These are phyloP conservation scores for Linnaemya vulpina DNA, from an alignment of 2,888 invertebrate species.

Conservation along the genomic window DNA sequence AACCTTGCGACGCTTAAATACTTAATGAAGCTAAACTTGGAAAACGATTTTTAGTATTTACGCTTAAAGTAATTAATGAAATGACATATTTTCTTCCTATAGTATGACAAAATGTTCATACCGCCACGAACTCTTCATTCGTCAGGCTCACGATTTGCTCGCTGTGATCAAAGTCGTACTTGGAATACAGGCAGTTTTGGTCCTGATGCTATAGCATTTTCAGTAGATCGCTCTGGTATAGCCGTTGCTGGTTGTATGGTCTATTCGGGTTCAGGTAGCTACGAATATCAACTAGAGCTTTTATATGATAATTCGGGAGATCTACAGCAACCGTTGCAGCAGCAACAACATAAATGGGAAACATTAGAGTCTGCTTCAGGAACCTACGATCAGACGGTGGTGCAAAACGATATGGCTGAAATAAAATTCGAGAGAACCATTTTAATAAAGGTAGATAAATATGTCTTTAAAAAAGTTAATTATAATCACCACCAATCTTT, in stretches of 20 bases:
- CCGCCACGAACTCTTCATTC: constrained; percentile 90
- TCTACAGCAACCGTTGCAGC: constrained; percentile 83
- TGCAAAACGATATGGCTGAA: constrained; percentile 93
- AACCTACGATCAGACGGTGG: constrained; percentile 92
- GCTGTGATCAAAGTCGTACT: constrained; percentile 93
- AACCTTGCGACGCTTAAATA: no score
- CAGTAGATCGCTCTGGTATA: constrained; percentile 94
- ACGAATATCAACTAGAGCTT: constrained; percentile 95
- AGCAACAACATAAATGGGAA: constrained; percentile 90
- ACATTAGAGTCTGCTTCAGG: constrained; percentile 93
- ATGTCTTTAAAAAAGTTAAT: not conserved
- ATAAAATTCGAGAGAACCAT: constrained; percentile 95
- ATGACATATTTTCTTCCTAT: constrained; percentile 34
- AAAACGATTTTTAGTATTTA: not conserved
- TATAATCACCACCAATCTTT: not conserved
- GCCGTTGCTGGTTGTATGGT: constrained; percentile 94
- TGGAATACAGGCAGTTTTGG: constrained; percentile 99
- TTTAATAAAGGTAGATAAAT: constrained; percentile 88
- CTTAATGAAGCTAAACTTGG: no score
- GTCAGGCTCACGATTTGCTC: constrained; percentile 95
- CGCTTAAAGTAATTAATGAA: not conserved
- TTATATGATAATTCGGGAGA: constrained; percentile 88
- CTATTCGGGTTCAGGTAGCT: constrained; percentile 94
- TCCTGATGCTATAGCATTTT: constrained; percentile 97
- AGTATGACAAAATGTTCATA: constrained; percentile 82